Percentiles rank a stretch among this genome's conserved stretches.
Conservation (phyloP, 2,113 vertebrate genomes). For the Gavialis gangeticus region DNA sequence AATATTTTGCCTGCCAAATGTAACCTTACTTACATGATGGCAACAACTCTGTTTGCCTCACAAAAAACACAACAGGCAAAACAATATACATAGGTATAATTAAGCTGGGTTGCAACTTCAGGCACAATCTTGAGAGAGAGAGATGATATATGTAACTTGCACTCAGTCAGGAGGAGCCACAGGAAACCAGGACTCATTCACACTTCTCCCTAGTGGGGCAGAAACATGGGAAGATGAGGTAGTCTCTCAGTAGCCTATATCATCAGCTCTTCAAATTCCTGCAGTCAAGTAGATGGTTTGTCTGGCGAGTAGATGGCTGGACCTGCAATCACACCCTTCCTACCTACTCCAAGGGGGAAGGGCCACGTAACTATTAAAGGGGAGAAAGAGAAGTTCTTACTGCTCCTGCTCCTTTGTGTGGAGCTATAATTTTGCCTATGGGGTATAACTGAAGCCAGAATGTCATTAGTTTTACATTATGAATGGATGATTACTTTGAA, state of each 20-base stretch:
- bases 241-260: not conserved
- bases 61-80: not conserved
- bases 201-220: not conserved
- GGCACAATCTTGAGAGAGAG: not conserved
- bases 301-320: not conserved
- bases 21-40: not conserved
- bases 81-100: not conserved
- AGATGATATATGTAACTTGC: not conserved
- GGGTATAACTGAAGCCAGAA: not conserved
- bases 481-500: not conserved
- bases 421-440: not conserved
- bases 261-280: not conserved
- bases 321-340: constrained; percentile 11
- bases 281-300: not conserved
- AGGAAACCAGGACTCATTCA: not conserved
- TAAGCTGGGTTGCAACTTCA: not conserved
- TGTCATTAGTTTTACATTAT: not conserved
- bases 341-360: not conserved
- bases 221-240: not conserved
- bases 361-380: not conserved
- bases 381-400: not conserved
- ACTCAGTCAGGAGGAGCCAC: not conserved
- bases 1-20: not conserved
- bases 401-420: not conserved
- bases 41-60: not conserved